These are phyloP conservation scores for Drosophila lutescens DNA, from an alignment of 2,888 invertebrate species.

Conservation along the genomic window DNA sequence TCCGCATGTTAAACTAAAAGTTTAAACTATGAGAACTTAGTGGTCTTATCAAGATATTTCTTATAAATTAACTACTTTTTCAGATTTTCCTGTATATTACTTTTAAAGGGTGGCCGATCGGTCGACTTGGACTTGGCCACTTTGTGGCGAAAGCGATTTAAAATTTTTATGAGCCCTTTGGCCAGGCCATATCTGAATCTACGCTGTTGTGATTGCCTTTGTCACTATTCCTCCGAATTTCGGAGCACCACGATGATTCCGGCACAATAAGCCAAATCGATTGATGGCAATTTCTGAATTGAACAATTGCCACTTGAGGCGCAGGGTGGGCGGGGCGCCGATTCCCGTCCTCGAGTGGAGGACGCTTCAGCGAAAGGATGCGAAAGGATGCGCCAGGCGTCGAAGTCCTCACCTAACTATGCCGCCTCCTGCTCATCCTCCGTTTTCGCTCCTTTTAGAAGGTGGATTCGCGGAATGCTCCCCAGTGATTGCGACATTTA, in stretches of 20 bases:
- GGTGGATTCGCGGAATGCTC: neutral
- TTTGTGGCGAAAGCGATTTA: conserved; percentile 57
- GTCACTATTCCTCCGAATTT: conserved; percentile 17
- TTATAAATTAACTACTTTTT: too few relatives aligned
- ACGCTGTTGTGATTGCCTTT: conserved; percentile 64
- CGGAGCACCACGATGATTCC: neutral
- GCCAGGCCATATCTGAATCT: conserved; percentile 25
- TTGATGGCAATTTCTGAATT: conserved; percentile 66
- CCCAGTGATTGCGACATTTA: conserved; percentile 62
- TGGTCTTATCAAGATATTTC: too few relatives aligned
- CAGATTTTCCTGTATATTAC: too few relatives aligned
- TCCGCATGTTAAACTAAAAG: too few relatives aligned
- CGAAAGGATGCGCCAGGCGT: conserved; percentile 22
- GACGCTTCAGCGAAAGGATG: conserved; percentile 14
- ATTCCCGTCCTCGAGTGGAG: neutral
- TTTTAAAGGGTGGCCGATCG: too few relatives aligned
- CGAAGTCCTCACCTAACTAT: conserved; percentile 33
- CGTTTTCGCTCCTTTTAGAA: neutral
- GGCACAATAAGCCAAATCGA: conserved; percentile 60
- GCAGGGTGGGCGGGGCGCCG: neutral
- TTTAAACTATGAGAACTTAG: too few relatives aligned
- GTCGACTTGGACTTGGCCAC: too few relatives aligned
- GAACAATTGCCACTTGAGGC: conserved; percentile 65
- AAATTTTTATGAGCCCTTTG: conserved; percentile 71
- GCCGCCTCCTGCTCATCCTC: conserved; percentile 12